phyloP scores from a whole-genome alignment of 2,888 invertebrate species.

The Meiosimyza decipiens region DNA sequence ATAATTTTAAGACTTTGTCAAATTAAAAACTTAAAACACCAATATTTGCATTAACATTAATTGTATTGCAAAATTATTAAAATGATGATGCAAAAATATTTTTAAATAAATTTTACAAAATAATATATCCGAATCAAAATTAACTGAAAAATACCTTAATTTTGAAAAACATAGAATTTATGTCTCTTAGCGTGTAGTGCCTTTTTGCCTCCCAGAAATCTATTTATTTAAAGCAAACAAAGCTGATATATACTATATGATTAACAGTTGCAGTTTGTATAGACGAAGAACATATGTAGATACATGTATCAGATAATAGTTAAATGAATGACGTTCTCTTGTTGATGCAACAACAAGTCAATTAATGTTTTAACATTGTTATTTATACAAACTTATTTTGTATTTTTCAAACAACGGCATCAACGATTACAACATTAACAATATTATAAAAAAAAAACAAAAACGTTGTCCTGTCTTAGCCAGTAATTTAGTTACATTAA shows the following conservation, averaged over 20 bases:
- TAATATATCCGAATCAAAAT: not conserved
- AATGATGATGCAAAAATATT: conserved; percentile 11
- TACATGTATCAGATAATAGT: not conserved
- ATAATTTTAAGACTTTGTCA: conserved; percentile 31
- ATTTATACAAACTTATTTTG: not conserved
- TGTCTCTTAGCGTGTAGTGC: conserved; percentile 29
- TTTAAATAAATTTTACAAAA: conserved; percentile 23
- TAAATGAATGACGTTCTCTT: conserved; percentile 8
- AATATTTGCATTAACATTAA: conserved; percentile 44
- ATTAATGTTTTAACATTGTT: not conserved
- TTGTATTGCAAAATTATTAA: conserved; percentile 21
- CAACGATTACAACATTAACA: not conserved
- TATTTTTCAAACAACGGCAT: not conserved
- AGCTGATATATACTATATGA: not conserved
- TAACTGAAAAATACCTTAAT: not conserved
- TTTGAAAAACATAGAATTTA: conserved; percentile 11
- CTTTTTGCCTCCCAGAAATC: conserved; percentile 25
- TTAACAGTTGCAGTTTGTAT: conserved; percentile 4
- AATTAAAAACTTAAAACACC: conserved; percentile 43
- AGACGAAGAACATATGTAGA: not conserved
- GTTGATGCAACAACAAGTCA: conserved; percentile 20
- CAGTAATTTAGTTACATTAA: too few relatives aligned
- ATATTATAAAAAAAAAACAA: conserved; percentile 1
- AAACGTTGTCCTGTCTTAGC: conserved; percentile 7
- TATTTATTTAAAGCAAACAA: conserved; percentile 18